Percentiles rank a stretch among this genome's conserved stretches.
phyloP scores from a whole-genome alignment of 2,888 invertebrate genomes.

The Volucella inflata region DNA sequence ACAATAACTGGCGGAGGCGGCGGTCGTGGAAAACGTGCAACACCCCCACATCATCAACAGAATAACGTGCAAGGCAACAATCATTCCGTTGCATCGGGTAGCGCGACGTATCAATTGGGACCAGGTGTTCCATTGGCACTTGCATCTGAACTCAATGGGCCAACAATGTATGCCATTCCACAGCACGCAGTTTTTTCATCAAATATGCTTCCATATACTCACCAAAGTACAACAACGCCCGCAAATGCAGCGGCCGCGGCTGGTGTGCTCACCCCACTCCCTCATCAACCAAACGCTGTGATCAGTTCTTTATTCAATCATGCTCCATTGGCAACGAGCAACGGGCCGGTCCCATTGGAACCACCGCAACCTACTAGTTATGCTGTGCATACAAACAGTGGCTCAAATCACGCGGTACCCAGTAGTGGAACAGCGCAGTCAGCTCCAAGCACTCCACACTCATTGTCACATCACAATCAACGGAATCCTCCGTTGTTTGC shows the following conservation, averaged over 20 bases:
- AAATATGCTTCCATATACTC: conserved; percentile 83
- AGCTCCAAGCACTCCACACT: conserved; percentile 83
- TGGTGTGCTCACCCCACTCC: conserved; percentile 79
- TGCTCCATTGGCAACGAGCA: conserved; percentile 73
- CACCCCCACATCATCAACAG: conserved; percentile 78
- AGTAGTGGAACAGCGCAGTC: conserved; percentile 80
- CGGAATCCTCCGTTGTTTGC: conserved; percentile 83
- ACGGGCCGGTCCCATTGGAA: conserved; percentile 76
- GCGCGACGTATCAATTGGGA: conserved; percentile 80
- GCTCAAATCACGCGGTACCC: conserved; percentile 68
- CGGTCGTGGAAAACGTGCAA: conserved; percentile 81
- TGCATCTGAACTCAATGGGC: conserved; percentile 77
- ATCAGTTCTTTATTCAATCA: conserved; percentile 81
- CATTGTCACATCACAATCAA: conserved; percentile 77
- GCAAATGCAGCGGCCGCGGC: conserved; percentile 77
- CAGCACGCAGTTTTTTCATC: conserved; percentile 83
- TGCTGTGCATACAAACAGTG: conserved; percentile 70
- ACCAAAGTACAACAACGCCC: conserved; percentile 78
- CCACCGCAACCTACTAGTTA: conserved; percentile 78
- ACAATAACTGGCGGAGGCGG: conserved; percentile 76
- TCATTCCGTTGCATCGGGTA: conserved; percentile 68
- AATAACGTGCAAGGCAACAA: conserved; percentile 75
- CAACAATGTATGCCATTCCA: conserved; percentile 83
- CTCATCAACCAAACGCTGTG: conserved; percentile 81
- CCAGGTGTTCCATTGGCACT: conserved; percentile 77